Base-by-base conservation (phyloP, 2,113 vertebrate species). In the Chinchilla lanigera region DNA sequence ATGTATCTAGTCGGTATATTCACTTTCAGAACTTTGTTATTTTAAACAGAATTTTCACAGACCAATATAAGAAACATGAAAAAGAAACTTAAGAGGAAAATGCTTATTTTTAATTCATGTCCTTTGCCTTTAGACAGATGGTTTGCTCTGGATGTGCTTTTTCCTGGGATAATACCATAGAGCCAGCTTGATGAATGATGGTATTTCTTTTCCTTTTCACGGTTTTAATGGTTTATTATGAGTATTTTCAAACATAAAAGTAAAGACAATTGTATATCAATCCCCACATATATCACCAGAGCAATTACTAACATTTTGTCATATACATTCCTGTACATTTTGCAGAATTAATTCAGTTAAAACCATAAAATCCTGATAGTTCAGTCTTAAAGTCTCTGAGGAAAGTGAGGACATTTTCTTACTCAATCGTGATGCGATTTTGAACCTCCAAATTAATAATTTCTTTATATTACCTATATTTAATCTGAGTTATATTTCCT, bases 51-150 rank as follows among this genome's bases (percentile, higher is more conserved):
- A 77, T 94, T 87, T 90, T 90, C 38, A 87, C 8, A 71, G 52
- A 19, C n/a, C 10, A 6, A 77, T 77, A 35, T n/a, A 86, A 26
- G 28, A 96, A 47, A 86, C 33, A 82, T 54, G 61, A 61, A 80
- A 81, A 88, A 89, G 19, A 89, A 60, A 90, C 61, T 58, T 78
- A 58, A 94, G 81, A 77, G 63, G 67, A 92, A 96, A 96, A 47
- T n/a, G 1, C 7, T 5, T 30, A 13, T 47, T 78, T 80, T 90
- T 77, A 52, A 71, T 69, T 89, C 69, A 22, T 3, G 5, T 41
- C 52, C 44, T 89, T 93, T 94, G 61, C 73, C n/a, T 93, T 81
- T 91, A 56, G 61, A 8, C 4, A 89, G 30, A 90, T 85, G 69
- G n/a, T 58, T 89, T 81, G 33, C 81, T 56, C 8, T 35, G 89